These are phyloP conservation scores for Gorsachius magnificus DNA, from an alignment of 2,797 vertebrate genomes.

Conservation along the genomic window DNA sequence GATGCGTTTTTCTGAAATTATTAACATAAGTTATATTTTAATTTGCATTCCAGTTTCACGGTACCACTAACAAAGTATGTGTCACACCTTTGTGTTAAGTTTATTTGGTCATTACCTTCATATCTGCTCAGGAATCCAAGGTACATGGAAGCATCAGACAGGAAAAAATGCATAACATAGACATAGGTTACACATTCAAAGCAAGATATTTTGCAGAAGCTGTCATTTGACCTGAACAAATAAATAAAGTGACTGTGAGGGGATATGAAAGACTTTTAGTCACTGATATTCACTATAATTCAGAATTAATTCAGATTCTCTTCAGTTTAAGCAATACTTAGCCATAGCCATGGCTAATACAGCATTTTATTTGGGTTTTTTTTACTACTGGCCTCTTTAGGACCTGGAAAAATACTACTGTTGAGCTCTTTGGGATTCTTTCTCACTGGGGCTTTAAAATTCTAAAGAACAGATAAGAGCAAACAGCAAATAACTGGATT, in stretches of 20 bases:
- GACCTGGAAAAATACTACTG: constrained; percentile 64
- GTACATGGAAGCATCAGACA: not conserved
- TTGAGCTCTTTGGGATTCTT: constrained; percentile 54
- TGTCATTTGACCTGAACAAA: constrained; percentile 35
- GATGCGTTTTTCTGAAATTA: constrained; percentile 57
- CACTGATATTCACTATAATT: constrained; percentile 1
- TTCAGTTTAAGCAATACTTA: constrained; percentile 29
- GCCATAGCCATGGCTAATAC: not conserved
- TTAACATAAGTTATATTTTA: constrained; percentile 58
- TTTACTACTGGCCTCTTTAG: constrained; percentile 21
- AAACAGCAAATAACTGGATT: constrained; percentile 86
- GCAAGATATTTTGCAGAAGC: constrained; percentile 38
- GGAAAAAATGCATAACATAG: constrained; percentile 1
- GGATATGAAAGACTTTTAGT: not conserved
- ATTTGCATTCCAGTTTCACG: constrained; percentile 67
- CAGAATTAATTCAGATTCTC: constrained; percentile 30
- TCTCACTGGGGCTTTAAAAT: constrained; percentile 75
- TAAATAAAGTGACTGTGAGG: not conserved
- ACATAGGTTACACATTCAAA: not conserved
- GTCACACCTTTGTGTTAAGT: constrained; percentile 64
- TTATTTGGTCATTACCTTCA: constrained; percentile 61
- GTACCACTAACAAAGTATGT: constrained; percentile 59
- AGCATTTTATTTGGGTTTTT: not conserved
- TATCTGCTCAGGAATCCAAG: constrained; percentile 40
- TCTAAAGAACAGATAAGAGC: constrained; percentile 81